Percentiles rank a stretch among this genome's conserved stretches.
Evolutionary conservation across 2,888 invertebrate genomes (phyloP).

Genomic region (Eristalis pertinax): DNA sequence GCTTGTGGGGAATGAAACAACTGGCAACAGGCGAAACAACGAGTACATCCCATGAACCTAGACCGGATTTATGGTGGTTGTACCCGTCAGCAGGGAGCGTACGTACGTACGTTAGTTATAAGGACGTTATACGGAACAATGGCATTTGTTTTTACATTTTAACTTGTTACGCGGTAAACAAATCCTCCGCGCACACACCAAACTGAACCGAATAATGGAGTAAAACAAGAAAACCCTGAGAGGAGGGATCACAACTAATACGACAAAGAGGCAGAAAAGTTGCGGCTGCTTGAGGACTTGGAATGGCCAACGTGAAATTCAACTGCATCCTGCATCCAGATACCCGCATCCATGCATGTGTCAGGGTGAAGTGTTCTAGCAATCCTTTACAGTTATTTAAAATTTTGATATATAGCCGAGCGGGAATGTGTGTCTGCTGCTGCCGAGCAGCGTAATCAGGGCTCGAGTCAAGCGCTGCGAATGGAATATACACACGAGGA

Average conservation of each 20-base stretch:
- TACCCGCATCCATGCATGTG: background rate
- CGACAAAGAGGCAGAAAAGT: constrained; percentile 52
- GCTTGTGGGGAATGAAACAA: constrained; percentile 6
- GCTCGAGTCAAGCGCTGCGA: constrained; percentile 17
- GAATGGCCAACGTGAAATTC: constrained; percentile 13
- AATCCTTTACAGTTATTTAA: constrained; percentile 66
- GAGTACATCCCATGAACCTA: constrained; percentile 8
- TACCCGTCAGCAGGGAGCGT: constrained; percentile 29
- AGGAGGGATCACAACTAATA: constrained; percentile 29
- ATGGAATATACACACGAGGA: constrained; percentile 6
- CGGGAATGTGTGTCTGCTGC: constrained; percentile 15
- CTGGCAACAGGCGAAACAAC: constrained; percentile 48
- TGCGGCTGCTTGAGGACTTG: constrained; percentile 51
- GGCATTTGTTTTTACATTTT: constrained; percentile 68
- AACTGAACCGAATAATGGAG: constrained; percentile 16
- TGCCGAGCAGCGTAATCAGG: constrained; percentile 36
- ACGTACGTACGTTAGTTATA: constrained; percentile 39
- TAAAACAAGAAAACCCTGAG: constrained; percentile 1
- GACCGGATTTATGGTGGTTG: constrained; percentile 43
- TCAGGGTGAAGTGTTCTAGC: constrained; percentile 15
- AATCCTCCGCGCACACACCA: constrained; percentile 28
- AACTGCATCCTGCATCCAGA: background rate
- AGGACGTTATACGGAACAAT: constrained; percentile 46
- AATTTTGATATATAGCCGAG: constrained; percentile 56
- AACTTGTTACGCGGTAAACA: constrained; percentile 68